Evolutionary conservation across 2,113 vertebrate genomes (phyloP).

Genomic region (Nerophis lumbriciformis): DNA sequence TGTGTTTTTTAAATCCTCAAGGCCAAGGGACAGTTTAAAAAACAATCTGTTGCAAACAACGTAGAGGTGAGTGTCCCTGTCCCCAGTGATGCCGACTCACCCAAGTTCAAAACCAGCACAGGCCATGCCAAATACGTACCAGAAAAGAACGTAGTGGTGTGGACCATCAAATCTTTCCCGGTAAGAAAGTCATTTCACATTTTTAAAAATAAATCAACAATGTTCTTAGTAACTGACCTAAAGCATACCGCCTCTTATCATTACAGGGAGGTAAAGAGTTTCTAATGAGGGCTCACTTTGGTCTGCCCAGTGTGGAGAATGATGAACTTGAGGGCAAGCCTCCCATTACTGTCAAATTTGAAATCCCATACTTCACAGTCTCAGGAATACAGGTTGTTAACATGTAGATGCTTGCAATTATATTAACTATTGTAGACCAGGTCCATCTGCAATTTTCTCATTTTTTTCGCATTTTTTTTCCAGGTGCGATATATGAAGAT

Average conservation of each 20-base stretch:
- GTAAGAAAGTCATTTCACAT: conserved; percentile 67
- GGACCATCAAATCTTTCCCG: conserved; percentile 93
- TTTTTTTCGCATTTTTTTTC: neutral
- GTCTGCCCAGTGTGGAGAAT: conserved; percentile 88
- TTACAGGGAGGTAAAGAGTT: conserved; percentile 89
- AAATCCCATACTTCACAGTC: conserved; percentile 94
- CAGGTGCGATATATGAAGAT: conserved; percentile 95
- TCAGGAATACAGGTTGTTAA: conserved; percentile 86
- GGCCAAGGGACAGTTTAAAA: conserved; percentile 97
- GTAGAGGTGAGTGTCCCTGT: conserved; percentile 90
- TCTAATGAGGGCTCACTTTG: conserved; percentile 90
- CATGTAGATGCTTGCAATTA: too few species aligned
- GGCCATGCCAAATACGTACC: conserved; percentile 86
- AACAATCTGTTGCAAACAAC: conserved; percentile 90
- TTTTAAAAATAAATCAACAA: too few species aligned
- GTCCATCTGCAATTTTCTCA: neutral
- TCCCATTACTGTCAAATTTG: conserved; percentile 88
- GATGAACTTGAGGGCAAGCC: conserved; percentile 84
- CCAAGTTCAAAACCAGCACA: conserved; percentile 88
- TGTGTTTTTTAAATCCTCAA: conserved; percentile 36
- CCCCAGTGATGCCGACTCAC: conserved; percentile 90
- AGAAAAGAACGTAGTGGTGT: conserved; percentile 85
- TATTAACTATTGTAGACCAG: neutral
- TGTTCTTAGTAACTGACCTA: neutral
- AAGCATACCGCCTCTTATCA: neutral